Evolutionary conservation across 2,797 vertebrate species (phyloP).

Genomic region (Argya squamiceps): DNA sequence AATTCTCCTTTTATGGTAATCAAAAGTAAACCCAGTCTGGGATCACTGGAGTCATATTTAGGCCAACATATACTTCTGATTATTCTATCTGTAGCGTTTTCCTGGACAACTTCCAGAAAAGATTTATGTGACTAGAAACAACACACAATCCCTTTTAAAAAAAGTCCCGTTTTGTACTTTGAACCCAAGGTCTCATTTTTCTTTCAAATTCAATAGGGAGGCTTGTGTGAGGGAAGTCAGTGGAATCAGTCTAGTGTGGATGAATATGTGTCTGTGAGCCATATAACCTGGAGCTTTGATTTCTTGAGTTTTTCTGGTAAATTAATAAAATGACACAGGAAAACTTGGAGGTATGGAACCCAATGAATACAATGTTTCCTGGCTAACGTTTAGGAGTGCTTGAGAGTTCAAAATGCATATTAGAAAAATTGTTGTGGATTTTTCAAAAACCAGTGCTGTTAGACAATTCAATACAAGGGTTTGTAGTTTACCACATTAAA

Average conservation of each 20-base stretch:
- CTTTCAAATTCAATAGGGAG: neutral
- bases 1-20: neutral
- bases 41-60: neutral
- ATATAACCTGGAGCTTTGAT: neutral
- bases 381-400: neutral
- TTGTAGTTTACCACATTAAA: neutral
- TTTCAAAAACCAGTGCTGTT: neutral
- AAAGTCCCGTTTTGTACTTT: neutral
- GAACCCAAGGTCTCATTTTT: neutral
- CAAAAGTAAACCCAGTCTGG: neutral
- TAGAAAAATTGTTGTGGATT: neutral
- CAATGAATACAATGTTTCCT: neutral
- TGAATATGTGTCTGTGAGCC: neutral
- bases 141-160: neutral
- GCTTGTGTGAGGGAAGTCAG: neutral
- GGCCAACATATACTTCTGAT: neutral
- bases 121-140: neutral
- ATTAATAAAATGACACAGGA: neutral
- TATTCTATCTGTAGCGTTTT: neutral
- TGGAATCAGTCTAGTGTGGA: neutral
- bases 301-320: neutral
- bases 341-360: neutral
- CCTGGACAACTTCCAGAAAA: neutral
- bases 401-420: neutral
- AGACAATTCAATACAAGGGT: neutral